These are phyloP conservation scores for Aspidapion aeneum DNA, from an alignment of 2,888 invertebrate genomes.

Conservation along the genomic window DNA sequence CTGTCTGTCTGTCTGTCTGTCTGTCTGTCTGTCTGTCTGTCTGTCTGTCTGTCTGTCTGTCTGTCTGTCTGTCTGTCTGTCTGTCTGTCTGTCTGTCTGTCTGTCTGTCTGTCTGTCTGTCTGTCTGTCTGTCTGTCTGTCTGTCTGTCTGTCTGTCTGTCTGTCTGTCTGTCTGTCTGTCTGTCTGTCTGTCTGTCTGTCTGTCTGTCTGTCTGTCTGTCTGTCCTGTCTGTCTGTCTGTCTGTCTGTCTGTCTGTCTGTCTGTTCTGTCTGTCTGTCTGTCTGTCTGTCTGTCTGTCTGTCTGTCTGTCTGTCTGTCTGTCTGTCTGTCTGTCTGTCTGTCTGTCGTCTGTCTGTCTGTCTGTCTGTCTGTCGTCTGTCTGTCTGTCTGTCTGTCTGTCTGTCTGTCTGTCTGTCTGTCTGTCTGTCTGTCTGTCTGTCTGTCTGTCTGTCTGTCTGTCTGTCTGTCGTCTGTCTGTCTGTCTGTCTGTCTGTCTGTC, in stretches of 20 bases:
- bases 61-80: constrained; percentile 13
- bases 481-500: too few species aligned
- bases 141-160: constrained; percentile 16
- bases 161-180: constrained; percentile 15
- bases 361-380: too few species aligned
- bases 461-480: too few species aligned
- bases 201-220: constrained; percentile 15
- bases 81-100: constrained; percentile 15
- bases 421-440: constrained; percentile 13
- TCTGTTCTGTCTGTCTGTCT: too few species aligned
- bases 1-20: constrained; percentile 16
- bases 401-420: constrained; percentile 14
- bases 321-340: constrained; percentile 15
- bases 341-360: too few species aligned
- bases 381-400: constrained; percentile 16
- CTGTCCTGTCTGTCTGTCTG: too few species aligned
- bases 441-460: constrained; percentile 16
- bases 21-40: constrained; percentile 15
- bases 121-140: constrained; percentile 16
- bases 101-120: constrained; percentile 9
- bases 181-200: constrained; percentile 16
- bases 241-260: too few species aligned
- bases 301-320: constrained; percentile 16
- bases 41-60: constrained; percentile 15
- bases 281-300: constrained; percentile 13